Evolutionary conservation across 2,888 invertebrate genomes (phyloP), one percentile per base, ranked within the genome.

Genomic region (Halictus quadricinctus): DNA sequence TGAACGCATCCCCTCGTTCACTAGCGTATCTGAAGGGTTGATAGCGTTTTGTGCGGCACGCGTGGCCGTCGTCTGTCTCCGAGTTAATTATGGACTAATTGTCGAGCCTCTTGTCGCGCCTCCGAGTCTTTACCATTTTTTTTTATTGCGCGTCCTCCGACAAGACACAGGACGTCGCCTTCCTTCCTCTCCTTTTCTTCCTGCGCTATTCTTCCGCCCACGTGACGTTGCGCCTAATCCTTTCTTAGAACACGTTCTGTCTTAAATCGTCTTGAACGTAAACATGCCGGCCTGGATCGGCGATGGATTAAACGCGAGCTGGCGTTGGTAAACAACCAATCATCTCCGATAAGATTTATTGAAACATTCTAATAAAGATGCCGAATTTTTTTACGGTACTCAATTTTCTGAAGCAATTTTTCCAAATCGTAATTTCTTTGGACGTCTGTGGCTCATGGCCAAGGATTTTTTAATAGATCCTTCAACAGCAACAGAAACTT

Each of bases 61-160:
- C 88, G 88, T 83, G 85, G 80, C 80, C 78, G 75, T 86, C 80
- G 88, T 86, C 89, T 88, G 91, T 89, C 88, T 83, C 86, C 88
- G 86, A 86, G 90, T 93, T 93, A 93, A 93, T 93, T 93, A 93
- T 91, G 91, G 92, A 90, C 93, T 93, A 93, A 93, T 93, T 93
- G 92, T 93, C 87, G 78, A 72, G 73, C 72, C 85, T 82, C 90
- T 87, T 72, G 75, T 84, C 86, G 85, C 82, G 76, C 76, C 87
- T 81, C 36, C 60, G 13, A 18, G 41, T 69, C 72, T 84, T 84
- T 70, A 72, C 60, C 70, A 15, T 46, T 81, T 85, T 81, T 66
- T 69, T 66, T 70, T 21, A n/a, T 66, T 58, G 50, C 43, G 72
- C 72, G 54, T 77, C 64, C 76, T 80, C n/a, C 41, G 60, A 85